Conservation (phyloP, 2,113 vertebrate genomes). For the Heterotilapia buettikoferi region DNA sequence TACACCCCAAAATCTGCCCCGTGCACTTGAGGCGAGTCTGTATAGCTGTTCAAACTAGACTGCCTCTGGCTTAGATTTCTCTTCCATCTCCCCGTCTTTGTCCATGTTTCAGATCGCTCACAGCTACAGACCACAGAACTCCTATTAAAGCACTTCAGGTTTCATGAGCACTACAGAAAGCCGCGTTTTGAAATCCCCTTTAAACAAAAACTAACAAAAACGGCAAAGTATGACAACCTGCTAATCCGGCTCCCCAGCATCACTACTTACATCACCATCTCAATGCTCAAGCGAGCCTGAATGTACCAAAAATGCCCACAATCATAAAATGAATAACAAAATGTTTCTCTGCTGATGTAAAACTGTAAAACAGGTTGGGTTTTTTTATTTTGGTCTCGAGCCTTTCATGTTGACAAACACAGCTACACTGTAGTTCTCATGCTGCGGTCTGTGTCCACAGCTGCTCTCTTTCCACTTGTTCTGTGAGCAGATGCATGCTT, state of each 20-base stretch:
- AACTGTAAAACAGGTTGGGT: background rate
- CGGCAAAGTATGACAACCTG: background rate
- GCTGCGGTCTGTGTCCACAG: constrained; percentile 34
- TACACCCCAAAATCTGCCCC: constrained; percentile 14
- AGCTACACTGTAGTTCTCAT: constrained; percentile 48
- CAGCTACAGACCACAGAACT: constrained; percentile 23
- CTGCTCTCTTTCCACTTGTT: constrained; percentile 53
- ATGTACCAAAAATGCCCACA: background rate
- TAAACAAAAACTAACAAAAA: background rate
- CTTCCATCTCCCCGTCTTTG: constrained; percentile 44
- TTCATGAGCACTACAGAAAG: constrained; percentile 1
- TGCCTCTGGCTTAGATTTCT: constrained; percentile 38
- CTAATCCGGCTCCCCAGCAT: background rate
- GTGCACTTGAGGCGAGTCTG: constrained; percentile 25
- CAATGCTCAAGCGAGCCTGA: background rate
- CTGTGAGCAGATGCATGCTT: constrained; percentile 33
- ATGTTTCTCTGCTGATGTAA: background rate
- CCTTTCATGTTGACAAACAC: constrained; percentile 49
- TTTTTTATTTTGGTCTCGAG: background rate
- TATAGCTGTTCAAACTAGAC: constrained; percentile 36
- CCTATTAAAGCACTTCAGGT: constrained; percentile 5
- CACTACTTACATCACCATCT: background rate
- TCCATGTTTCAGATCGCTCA: constrained; percentile 39
- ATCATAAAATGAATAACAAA: constrained; percentile 3
- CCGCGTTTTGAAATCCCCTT: background rate